These are phyloP conservation scores for Nomada fabriciana DNA, from an alignment of 2,888 invertebrate species.

Conservation along the genomic window DNA sequence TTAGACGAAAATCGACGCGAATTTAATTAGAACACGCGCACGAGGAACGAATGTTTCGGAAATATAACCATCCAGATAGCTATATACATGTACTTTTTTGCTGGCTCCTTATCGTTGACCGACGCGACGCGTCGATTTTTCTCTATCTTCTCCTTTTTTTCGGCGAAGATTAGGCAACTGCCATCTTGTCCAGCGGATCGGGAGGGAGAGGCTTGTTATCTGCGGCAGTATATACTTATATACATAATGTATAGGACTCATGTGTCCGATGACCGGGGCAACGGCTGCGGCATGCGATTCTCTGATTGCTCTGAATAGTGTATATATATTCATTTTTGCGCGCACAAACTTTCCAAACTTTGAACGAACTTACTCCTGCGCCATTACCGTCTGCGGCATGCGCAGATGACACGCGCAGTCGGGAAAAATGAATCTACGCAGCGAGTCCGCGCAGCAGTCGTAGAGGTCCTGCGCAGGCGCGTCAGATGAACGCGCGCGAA, in stretches of 20 bases:
- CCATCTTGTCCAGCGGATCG: slow-evolving; percentile 36
- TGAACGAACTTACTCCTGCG: slow-evolving; percentile 1
- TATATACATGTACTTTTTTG: slow-evolving; percentile 22
- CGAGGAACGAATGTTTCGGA: slow-evolving; percentile 48
- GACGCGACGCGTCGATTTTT: slow-evolving; percentile 11
- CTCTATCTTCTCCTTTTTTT: slow-evolving; percentile 30
- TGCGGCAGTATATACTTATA: slow-evolving; percentile 9
- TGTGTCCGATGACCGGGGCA: not conserved
- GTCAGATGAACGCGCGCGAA: not conserved
- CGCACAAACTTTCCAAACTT: not conserved
- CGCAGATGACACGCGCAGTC: too few relatives aligned
- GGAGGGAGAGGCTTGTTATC: slow-evolving; percentile 34
- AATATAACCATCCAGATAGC: slow-evolving; percentile 42
- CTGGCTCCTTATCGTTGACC: slow-evolving; percentile 17
- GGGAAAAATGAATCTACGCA: too few relatives aligned
- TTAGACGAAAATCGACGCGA: not conserved
- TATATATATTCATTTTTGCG: not conserved
- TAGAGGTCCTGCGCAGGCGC: not conserved
- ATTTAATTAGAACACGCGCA: not conserved
- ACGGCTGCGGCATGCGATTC: too few relatives aligned
- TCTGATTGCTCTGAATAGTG: too few relatives aligned
- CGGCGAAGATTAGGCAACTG: slow-evolving; percentile 55
- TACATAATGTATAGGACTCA: not conserved
- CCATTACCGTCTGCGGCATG: not conserved
- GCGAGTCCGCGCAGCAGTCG: too few relatives aligned